Base-by-base conservation (phyloP, 2,113 vertebrate species). In the Saimiri boliviensis region DNA sequence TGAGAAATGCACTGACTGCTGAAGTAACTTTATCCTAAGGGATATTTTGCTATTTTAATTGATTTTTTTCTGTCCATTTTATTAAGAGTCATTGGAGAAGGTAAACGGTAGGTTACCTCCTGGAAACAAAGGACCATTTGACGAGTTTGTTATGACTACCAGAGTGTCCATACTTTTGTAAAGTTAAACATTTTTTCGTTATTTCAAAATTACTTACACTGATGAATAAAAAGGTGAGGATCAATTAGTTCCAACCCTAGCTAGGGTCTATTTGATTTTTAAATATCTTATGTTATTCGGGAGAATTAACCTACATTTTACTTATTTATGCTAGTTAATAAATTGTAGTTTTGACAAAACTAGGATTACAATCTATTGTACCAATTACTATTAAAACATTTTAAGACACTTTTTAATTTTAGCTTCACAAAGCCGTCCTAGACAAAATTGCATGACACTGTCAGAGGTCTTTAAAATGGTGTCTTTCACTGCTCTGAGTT, bases 21-120 rank as follows among this genome's bases (percentile, higher is more conserved):
- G 98, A 98, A 97, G 97, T 97, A 98, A 98, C 98, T 98, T 98
- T 95, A 97, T 98, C 98, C 98, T 98, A 86, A 97, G 98, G 98
- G 98, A 97, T 60, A 97, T 97, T 98, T 98, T 93, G 98, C 93
- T 96, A 90, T 97, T 98, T 98, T 98, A 99, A 98, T 98, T 98
- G 98, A 98, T 98, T 98, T 98, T 98, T 94, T 97, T 96, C 94
- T 97, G 92, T 97, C 98, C 97, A 98, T 98, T 97, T 98, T 99
- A 98, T 99, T 98, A 98, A 92, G 98, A 97, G 95, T 98, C 98
- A 98, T 98, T 98, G 96, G 98, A 98, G 98, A 87, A 98, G 96
- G 90, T 96, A 98, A 98, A 97, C 97, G 97, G 96, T 98, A 98
- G 97, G 97, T 98, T 98, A 97, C 97, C 97, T 98, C 97, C 90